These are phyloP conservation scores for Rallus crepitans DNA, from an alignment of 2,797 vertebrate species.

Conservation along the genomic window DNA sequence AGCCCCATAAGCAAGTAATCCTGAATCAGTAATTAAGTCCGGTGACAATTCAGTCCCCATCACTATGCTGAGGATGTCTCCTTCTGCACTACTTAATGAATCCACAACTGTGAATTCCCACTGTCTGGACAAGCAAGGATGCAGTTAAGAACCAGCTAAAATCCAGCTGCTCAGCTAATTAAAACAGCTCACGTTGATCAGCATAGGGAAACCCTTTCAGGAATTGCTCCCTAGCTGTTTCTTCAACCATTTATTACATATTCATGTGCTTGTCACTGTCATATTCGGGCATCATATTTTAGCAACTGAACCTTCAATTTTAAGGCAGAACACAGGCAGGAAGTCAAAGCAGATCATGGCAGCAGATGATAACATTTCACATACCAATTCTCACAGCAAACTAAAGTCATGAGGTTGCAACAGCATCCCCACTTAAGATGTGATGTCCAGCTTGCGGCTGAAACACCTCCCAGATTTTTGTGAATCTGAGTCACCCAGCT, in stretches of 20 bases:
- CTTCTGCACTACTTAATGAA: slow-evolving; percentile 3
- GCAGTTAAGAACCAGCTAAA: slow-evolving; percentile 47
- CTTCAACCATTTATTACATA: slow-evolving; percentile 22
- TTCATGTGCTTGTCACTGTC: slow-evolving; percentile 48
- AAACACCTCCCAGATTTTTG: neutral
- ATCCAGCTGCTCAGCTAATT: slow-evolving; percentile 59
- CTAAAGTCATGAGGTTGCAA: neutral
- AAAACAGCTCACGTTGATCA: slow-evolving; percentile 38
- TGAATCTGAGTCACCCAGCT: neutral
- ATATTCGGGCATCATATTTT: neutral
- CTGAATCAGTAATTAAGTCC: slow-evolving; percentile 11
- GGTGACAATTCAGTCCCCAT: slow-evolving; percentile 16
- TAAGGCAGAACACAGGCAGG: neutral
- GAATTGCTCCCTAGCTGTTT: slow-evolving; percentile 38
- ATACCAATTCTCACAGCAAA: neutral
- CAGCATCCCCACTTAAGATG: neutral
- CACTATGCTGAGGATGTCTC: slow-evolving; percentile 19
- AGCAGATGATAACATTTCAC: slow-evolving; percentile 35
- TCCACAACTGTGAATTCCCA: neutral
- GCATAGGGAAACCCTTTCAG: slow-evolving; percentile 42
- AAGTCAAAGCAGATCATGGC: slow-evolving; percentile 42
- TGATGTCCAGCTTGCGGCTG: neutral
- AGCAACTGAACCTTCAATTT: slow-evolving; percentile 30
- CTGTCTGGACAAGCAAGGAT: slow-evolving; percentile 5
- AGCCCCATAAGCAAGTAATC: neutral